Conservation (phyloP, 2,888 invertebrate genomes). For the Agapetus fuscipes region DNA sequence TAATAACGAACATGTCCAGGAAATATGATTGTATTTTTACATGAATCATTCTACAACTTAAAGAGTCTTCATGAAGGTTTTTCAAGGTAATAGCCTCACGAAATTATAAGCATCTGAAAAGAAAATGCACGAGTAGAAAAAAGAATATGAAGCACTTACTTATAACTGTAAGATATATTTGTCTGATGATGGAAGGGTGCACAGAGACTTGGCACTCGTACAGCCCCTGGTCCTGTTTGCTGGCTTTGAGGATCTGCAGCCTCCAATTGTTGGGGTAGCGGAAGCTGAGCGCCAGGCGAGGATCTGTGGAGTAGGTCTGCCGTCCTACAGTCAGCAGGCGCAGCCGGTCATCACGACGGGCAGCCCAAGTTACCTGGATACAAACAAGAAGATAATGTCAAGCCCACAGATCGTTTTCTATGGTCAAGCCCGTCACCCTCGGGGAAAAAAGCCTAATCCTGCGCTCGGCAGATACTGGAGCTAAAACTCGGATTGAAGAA, state of each 20-base stretch:
- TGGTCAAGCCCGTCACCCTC: too few relatives aligned
- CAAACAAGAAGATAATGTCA: background rate
- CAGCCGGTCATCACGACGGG: constrained; percentile 45
- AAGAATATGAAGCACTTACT: constrained; percentile 12
- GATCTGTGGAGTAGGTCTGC: constrained; percentile 47
- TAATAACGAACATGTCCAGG: too few relatives aligned
- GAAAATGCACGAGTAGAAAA: too few relatives aligned
- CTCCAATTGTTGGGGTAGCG: constrained; percentile 55
- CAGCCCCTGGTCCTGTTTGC: constrained; percentile 48
- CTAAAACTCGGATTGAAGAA: too few relatives aligned
- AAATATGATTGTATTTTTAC: too few relatives aligned
- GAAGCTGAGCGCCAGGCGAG: constrained; percentile 47
- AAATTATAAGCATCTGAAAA: too few relatives aligned
- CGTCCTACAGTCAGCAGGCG: constrained; percentile 49
- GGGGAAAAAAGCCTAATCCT: too few relatives aligned
- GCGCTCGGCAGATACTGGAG: too few relatives aligned
- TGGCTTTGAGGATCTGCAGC: constrained; percentile 49
- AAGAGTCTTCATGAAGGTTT: too few relatives aligned
- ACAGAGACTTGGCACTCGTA: constrained; percentile 58
- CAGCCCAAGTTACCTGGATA: constrained; percentile 50
- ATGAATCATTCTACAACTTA: too few relatives aligned
- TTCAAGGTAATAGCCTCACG: too few relatives aligned
- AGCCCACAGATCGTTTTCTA: too few relatives aligned
- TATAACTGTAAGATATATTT: constrained; percentile 47
- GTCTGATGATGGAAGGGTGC: constrained; percentile 50